Evolutionary conservation across 2,888 invertebrate species (phyloP), one percentile per base, ranked within the genome.

Genomic region (Metalampra italica): DNA sequence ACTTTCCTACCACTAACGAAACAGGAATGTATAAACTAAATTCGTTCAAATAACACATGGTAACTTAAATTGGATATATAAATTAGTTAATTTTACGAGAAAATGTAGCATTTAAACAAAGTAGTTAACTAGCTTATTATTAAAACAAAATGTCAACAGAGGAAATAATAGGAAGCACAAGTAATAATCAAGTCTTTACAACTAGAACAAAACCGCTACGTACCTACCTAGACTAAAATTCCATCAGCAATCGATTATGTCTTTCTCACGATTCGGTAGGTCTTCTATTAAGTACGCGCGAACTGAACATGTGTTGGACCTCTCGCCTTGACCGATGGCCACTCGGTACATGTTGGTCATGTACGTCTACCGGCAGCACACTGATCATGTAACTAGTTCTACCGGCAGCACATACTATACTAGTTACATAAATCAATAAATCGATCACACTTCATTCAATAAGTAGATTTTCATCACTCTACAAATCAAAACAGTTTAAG

Each of bases 1-100:
- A 87, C 85, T 86, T 82, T 84, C 79, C 84, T 88, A 88, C 81
- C 77, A 85, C 84, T 86, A 84, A 85, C 83, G 82, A 87, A 87
- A 89, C 81, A 86, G 84, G 80, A 85, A 82, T 87, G 86, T 81
- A 74, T 76, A 73, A 84, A 88, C 86, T 86, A 87, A 89, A 88
- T 86, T 86, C 86, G 86, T 77, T 85, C 78, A 68, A 80, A 84
- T 80, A 86, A 85, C 83, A 80, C 65, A 82, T 88, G 88, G 88
- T 89, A 89, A 89, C 88, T 83, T 60, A 82, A 59, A 71, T 78
- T 79, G 75, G 78, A 78, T 65, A 81, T 65, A 81, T 82, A 79
- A 77, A 78, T 68, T 67, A 69, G 50, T 60, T 49, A 52, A 66
- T 58, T 64, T 71, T 66, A 70, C 36, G 36, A 70, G 59, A 62